Percentiles rank a stretch among this genome's conserved stretches.
phyloP scores from a whole-genome alignment of 1,140 invertebrate species.

The Ostrea denselamellosa region DNA sequence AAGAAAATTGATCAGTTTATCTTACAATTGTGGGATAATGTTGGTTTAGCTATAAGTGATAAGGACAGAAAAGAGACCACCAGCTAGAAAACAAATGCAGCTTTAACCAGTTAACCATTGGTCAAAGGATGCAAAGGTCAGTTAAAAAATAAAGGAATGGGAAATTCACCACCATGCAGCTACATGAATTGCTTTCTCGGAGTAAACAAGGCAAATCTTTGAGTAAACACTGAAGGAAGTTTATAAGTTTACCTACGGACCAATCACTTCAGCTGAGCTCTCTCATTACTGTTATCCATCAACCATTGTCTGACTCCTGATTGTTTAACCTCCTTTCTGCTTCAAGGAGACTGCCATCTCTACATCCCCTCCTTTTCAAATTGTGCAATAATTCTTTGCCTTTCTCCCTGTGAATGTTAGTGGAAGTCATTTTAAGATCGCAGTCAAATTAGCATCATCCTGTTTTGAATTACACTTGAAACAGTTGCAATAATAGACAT shows the following conservation, averaged over 20 bases:
- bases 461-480: slow-evolving; percentile 7
- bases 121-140: neutral
- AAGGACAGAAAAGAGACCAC: neutral
- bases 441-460: slow-evolving; percentile 21
- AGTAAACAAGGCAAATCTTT: slow-evolving; percentile 33
- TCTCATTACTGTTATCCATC: slow-evolving; percentile 32
- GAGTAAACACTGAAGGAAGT: slow-evolving; percentile 26
- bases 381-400: neutral
- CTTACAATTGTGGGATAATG: neutral
- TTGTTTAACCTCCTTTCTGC: slow-evolving; percentile 21
- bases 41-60: neutral
- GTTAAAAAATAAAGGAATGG: neutral
- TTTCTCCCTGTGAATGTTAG: neutral
- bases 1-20: slow-evolving; percentile 29
- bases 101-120: neutral
- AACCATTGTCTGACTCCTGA: neutral
- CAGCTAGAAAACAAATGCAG: neutral
- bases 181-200: neutral
- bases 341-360: slow-evolving; percentile 19
- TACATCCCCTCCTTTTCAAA: neutral
- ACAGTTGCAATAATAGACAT: neutral
- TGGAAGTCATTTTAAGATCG: slow-evolving; percentile 28
- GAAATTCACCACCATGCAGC: neutral
- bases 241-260: slow-evolving; percentile 10
- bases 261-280: slow-evolving; percentile 19